Evolutionary conservation across 2,113 vertebrate species (phyloP).

Genomic region (Colistium nudipinnis): DNA sequence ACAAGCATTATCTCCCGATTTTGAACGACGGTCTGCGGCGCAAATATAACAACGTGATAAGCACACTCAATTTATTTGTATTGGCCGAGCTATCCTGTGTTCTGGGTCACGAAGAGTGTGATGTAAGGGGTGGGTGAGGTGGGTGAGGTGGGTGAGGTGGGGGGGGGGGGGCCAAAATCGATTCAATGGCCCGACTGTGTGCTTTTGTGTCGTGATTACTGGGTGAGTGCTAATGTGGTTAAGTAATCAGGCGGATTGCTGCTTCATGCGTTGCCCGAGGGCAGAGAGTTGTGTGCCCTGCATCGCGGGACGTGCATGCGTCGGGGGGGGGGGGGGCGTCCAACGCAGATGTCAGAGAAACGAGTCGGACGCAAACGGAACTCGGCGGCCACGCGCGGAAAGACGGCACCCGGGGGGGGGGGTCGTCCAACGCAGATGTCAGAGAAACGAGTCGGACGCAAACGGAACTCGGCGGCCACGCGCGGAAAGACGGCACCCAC

Average conservation of each 20-base stretch:
- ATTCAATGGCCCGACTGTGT: conserved; percentile 80
- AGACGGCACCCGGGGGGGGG: too few species aligned
- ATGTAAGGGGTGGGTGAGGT: conserved; percentile 74
- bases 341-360: too few species aligned
- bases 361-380: background rate
- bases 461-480: background rate
- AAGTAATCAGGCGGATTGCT: conserved; percentile 72
- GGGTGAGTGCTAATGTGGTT: conserved; percentile 76
- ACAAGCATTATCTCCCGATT: conserved; percentile 12
- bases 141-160: conserved; percentile 48
- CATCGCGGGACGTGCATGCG: too few species aligned
- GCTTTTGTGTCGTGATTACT: conserved; percentile 77
- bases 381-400: background rate
- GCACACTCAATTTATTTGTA: conserved; percentile 32
- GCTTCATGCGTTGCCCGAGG: conserved; percentile 66
- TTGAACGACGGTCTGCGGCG: background rate
- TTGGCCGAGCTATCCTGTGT: conserved; percentile 66
- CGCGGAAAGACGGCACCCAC: background rate
- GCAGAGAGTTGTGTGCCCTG: conserved; percentile 32
- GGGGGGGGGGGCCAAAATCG: conserved; percentile 48
- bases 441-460: background rate
- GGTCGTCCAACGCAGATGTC: too few species aligned
- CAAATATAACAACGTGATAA: conserved; percentile 33
- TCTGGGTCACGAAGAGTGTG: conserved; percentile 74
- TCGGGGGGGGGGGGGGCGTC: too few species aligned